phyloP scores from a whole-genome alignment of 2,113 vertebrate genomes.

The Cervus canadensis region DNA sequence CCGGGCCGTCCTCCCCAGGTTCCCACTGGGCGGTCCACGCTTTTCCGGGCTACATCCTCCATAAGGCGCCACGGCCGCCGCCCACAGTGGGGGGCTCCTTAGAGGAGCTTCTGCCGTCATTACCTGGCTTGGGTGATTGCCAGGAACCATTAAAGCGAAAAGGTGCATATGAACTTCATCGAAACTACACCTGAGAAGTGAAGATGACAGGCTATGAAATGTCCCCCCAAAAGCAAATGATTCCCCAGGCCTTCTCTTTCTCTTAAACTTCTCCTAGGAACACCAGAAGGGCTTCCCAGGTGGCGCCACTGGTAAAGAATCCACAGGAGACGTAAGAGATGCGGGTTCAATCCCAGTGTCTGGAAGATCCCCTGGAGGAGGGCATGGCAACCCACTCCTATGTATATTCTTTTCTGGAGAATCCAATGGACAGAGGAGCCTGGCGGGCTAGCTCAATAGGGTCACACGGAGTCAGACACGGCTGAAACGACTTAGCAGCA shows the following conservation, averaged over 20 bases:
- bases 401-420: neutral
- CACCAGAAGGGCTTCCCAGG: neutral
- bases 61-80: neutral
- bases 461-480: neutral
- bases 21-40: accelerated
- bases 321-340: neutral
- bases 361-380: neutral
- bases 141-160: neutral
- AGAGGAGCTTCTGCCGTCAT: accelerated
- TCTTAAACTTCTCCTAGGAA: neutral
- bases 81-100: accelerated
- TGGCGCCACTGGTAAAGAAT: neutral
- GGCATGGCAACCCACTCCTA: neutral
- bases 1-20: neutral
- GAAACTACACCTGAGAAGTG: neutral
- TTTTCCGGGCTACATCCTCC: neutral
- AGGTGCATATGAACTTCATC: neutral
- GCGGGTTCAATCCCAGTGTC: neutral
- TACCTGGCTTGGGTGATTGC: accelerated
- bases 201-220: neutral
- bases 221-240: neutral
- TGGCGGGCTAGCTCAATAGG: neutral
- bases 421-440: neutral
- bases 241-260: neutral
- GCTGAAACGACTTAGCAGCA: neutral